Conservation (phyloP, 2,113 vertebrate genomes). For the Artemisiospiza belli region DNA sequence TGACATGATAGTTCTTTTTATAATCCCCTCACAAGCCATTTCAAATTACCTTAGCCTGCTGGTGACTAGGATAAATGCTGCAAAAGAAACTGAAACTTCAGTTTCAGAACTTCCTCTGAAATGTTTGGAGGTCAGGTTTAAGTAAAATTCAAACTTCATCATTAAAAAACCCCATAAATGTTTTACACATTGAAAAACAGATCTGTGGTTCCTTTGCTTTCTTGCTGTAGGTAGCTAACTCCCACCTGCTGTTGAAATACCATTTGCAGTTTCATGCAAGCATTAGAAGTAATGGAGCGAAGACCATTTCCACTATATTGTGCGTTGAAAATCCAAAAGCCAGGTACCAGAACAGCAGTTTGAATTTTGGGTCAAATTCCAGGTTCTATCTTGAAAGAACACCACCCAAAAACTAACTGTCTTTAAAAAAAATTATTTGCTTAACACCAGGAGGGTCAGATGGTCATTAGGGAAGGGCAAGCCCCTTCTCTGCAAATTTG, state of each 20-base stretch:
- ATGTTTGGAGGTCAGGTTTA: background rate
- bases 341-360: slow-evolving; percentile 31
- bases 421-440: slow-evolving; percentile 29
- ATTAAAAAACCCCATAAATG: background rate
- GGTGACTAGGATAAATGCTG: background rate
- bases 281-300: slow-evolving; percentile 49
- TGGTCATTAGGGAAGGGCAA: slow-evolving; percentile 33
- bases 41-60: background rate
- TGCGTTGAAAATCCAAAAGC: slow-evolving; percentile 28
- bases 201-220: background rate
- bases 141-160: slow-evolving; percentile 15
- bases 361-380: slow-evolving; percentile 40
- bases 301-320: slow-evolving; percentile 45
- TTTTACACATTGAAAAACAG: background rate
- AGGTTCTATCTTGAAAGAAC: slow-evolving; percentile 36
- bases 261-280: slow-evolving; percentile 63
- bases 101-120: background rate
- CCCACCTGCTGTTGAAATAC: slow-evolving; percentile 45
- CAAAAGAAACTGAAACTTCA: background rate
- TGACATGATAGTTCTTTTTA: background rate
- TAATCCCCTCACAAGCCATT: background rate
- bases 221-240: slow-evolving; percentile 41
- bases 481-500: slow-evolving; percentile 7
- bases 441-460: background rate
- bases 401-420: background rate